Percentiles rank a stretch among this genome's conserved stretches.
phyloP scores from a whole-genome alignment of 2,797 vertebrate species.

The Notolabrus celidotus region DNA sequence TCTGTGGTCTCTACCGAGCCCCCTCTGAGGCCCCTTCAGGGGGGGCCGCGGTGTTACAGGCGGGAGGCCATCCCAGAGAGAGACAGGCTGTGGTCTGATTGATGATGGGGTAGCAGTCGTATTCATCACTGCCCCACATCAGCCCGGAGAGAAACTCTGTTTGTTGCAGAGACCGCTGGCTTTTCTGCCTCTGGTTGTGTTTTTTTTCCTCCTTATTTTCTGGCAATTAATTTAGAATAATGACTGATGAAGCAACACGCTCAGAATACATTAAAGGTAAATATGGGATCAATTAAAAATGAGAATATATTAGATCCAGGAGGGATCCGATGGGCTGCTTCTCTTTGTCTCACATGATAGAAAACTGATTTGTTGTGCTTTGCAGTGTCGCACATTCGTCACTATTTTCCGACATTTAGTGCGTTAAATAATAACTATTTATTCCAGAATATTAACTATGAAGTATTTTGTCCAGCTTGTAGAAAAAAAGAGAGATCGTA shows the following conservation, averaged over 20 bases:
- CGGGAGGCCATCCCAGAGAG: constrained; percentile 48
- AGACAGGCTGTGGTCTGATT: constrained; percentile 72
- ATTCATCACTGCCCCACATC: constrained; percentile 78
- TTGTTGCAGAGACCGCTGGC: constrained; percentile 50
- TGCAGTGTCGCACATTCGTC: not conserved
- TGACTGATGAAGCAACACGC: constrained; percentile 41
- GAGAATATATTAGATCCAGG: constrained; percentile 27
- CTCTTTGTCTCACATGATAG: not conserved
- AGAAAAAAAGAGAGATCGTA: too few species aligned
- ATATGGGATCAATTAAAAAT: constrained; percentile 37
- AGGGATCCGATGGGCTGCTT: constrained; percentile 3
- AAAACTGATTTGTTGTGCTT: constrained; percentile 3
- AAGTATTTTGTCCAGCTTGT: too few species aligned
- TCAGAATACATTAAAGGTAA: constrained; percentile 39
- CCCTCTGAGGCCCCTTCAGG: constrained; percentile 39
- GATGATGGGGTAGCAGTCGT: constrained; percentile 70
- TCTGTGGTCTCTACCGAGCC: constrained; percentile 17
- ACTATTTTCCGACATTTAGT: not conserved
- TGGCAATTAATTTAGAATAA: constrained; percentile 55
- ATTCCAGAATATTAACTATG: not conserved
- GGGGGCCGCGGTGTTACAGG: constrained; percentile 32
- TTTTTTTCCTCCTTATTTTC: constrained; percentile 31
- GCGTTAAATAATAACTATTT: not conserved
- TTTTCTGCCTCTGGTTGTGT: constrained; percentile 42
- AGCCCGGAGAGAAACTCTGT: constrained; percentile 50